Base-by-base conservation (phyloP, 2,113 vertebrate species). In the Sander vitreus region DNA sequence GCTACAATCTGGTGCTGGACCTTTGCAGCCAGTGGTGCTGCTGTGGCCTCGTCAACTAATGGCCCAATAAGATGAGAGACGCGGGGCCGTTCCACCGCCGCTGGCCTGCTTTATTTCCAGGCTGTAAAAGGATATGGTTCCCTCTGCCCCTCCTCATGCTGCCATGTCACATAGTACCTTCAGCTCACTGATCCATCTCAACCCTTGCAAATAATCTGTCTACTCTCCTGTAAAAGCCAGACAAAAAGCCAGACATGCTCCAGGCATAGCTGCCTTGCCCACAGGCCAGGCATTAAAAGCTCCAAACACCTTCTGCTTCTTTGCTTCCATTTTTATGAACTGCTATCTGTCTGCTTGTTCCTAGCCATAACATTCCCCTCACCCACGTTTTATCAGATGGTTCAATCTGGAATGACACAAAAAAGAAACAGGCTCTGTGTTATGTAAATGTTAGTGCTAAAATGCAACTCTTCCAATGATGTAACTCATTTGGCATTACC, bases 121-220 rank as follows among this genome's bases (percentile, higher is more conserved):
- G 90, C 93, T 94, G 91, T 92, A 92, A 94, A 93, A 92, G 90
- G 91, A 92, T 88, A 91, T 88, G 66, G 39, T 36, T 19, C 66
- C 67, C 85, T 27, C 79, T 66, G 54, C 75, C 60, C 59, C 59
- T 23, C 54, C 50, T 33, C 58, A 14, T 57, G 45, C 75, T 79
- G 66, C 67, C 84, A 76, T 85, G 84, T 87, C 89, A 84, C 77
- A 87, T 86, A 58, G 76, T 88, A 86, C 85, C 88, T 92, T 80
- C 73, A 68, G 87, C 78, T 89, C 83, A 85, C 81, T 91, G 89
- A 90, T 91, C 91, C 36, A 21, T 78, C 85, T 79, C 73, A 74
- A 54, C 80, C 80, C 81, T 89, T 57, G 78, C 80, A 75, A 84
- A 84, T 81, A 88, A 88, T 87, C 77, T 82, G 85, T 91, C 84